Conservation (phyloP, 2,113 vertebrate species). For the Neotoma lepida region DNA sequence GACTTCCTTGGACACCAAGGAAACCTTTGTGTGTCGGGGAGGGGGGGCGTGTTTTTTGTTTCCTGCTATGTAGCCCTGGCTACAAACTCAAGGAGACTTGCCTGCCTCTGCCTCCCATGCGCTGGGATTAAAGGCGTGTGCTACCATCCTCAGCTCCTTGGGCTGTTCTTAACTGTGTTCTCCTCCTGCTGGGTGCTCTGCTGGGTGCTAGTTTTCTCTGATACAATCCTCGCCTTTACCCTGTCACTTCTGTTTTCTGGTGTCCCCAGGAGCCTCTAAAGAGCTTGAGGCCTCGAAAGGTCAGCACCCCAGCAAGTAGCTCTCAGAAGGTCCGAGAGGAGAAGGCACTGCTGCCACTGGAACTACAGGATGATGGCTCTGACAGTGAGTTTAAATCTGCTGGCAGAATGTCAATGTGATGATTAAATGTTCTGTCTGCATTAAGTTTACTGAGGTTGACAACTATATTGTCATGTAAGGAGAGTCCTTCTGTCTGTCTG, state of each 20-base stretch:
- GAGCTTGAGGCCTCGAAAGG: constrained; percentile 90
- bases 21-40: neutral
- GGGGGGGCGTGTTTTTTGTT: neutral
- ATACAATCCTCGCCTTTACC: neutral
- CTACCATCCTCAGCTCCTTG: neutral
- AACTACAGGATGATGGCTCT: constrained; percentile 89
- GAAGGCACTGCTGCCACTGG: constrained; percentile 85
- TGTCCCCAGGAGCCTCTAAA: constrained; percentile 92
- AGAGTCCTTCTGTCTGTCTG: neutral
- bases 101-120: neutral
- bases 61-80: neutral
- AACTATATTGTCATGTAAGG: neutral
- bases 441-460: neutral
- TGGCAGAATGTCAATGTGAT: neutral
- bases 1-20: neutral
- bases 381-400: constrained; percentile 87
- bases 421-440: neutral
- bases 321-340: constrained; percentile 89
- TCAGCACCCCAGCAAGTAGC: constrained; percentile 83
- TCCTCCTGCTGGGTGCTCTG: neutral
- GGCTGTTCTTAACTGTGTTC: neutral
- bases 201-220: neutral
- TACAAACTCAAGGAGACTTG: neutral
- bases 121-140: neutral
- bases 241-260: neutral